Evolutionary conservation across 2,888 invertebrate genomes (phyloP).

Genomic region (Heliconius ismenius): DNA sequence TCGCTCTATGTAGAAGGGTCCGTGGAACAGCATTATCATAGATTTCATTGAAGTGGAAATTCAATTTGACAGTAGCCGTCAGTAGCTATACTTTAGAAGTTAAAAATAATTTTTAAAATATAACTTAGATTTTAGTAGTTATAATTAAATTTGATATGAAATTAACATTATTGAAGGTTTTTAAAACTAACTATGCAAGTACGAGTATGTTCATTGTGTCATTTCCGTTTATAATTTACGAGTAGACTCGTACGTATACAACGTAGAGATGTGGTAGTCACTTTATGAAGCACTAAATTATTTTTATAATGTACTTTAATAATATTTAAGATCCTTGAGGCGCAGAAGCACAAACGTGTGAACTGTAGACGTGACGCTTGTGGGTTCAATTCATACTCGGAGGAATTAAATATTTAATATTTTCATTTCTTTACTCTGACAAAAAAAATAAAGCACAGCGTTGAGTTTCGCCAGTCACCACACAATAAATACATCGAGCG

Average conservation of each 20-base stretch:
- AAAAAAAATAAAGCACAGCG: too few species aligned
- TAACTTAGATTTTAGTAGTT: not conserved
- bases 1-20: constrained; percentile 34
- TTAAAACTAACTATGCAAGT: not conserved
- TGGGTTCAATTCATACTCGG: too few species aligned
- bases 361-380: too few species aligned
- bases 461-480: too few species aligned
- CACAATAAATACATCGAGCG: too few species aligned
- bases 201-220: not conserved
- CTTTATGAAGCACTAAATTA: too few species aligned
- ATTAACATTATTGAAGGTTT: not conserved
- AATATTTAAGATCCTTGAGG: too few species aligned
- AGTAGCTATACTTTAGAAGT: not conserved
- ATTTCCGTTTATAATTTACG: not conserved
- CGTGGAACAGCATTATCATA: constrained; percentile 40
- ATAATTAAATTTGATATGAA: not conserved
- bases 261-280: too few species aligned
- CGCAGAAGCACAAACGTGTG: too few species aligned
- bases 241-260: not conserved
- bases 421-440: too few species aligned
- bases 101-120: not conserved
- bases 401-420: too few species aligned
- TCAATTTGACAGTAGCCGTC: constrained; percentile 28
- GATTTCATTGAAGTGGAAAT: constrained; percentile 32
- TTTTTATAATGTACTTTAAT: too few species aligned